These are phyloP conservation scores for Grapholita molesta DNA, from an alignment of 1,140 invertebrate genomes.

Conservation along the genomic window DNA sequence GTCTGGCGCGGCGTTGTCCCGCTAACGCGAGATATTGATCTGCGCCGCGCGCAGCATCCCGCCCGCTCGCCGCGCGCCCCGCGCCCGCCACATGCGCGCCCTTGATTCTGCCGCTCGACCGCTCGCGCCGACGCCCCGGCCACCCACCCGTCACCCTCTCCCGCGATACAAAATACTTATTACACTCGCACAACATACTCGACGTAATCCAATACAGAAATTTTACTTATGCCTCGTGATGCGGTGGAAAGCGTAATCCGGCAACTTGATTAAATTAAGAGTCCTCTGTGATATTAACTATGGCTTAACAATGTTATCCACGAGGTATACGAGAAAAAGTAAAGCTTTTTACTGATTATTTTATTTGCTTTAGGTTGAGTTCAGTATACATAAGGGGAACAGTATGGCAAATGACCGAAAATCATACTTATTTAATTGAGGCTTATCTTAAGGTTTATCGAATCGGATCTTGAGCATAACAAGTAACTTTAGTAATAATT, in stretches of 20 bases:
- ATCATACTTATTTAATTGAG: background rate
- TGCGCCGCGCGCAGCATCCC: slow-evolving; percentile 52
- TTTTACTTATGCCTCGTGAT: slow-evolving; percentile 51
- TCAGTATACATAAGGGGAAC: background rate
- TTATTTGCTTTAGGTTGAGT: background rate
- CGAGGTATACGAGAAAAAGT: background rate
- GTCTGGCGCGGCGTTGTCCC: slow-evolving; percentile 72
- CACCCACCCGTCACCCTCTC: slow-evolving; percentile 38
- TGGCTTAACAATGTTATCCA: background rate
- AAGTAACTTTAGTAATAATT: no score
- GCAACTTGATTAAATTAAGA: slow-evolving; percentile 14
- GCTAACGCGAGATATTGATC: slow-evolving; percentile 75
- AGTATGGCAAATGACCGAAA: background rate
- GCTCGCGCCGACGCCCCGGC: slow-evolving; percentile 37
- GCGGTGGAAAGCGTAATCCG: slow-evolving; percentile 14
- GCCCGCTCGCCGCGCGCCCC: slow-evolving; percentile 23
- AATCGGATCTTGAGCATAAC: background rate
- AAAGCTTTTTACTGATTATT: background rate
- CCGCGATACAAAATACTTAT: slow-evolving; percentile 58
- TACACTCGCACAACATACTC: slow-evolving; percentile 72
- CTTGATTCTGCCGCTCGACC: slow-evolving; percentile 63
- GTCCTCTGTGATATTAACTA: slow-evolving; percentile 13
- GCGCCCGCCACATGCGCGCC: slow-evolving; percentile 43
- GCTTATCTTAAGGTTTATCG: background rate
- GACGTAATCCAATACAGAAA: slow-evolving; percentile 72